Conservation (phyloP, 1,140 invertebrate species). For the Platyscapa corneri region DNA sequence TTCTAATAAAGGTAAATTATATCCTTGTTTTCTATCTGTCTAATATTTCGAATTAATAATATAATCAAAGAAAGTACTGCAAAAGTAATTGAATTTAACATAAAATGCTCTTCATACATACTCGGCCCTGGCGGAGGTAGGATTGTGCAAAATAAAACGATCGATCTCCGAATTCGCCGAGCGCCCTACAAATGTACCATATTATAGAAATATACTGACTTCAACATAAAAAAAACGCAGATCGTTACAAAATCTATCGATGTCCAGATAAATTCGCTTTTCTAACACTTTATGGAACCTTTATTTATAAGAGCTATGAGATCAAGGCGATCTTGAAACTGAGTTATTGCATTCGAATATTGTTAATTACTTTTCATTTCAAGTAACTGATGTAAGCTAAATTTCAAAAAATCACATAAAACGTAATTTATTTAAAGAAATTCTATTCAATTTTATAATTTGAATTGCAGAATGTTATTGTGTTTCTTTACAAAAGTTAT, state of each 20-base stretch:
- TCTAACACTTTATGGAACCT: conserved; percentile 44
- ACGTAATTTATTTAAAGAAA: background rate
- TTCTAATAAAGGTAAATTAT: background rate
- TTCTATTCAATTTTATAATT: conserved; percentile 9
- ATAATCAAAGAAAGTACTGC: conserved; percentile 5
- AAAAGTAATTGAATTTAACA: conserved; percentile 44
- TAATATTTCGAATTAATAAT: background rate
- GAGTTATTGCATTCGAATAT: conserved; percentile 32
- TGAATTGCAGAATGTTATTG: conserved; percentile 37
- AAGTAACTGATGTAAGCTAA: conserved; percentile 21
- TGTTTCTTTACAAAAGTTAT: conserved; percentile 43
- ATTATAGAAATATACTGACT: conserved; percentile 51
- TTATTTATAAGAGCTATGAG: conserved; percentile 43
- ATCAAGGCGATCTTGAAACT: conserved; percentile 51
- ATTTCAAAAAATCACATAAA: conserved; percentile 28
- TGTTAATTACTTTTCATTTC: conserved; percentile 3
- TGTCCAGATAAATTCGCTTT: conserved; percentile 38
- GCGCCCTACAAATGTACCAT: conserved; percentile 39
- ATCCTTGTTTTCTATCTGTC: background rate
- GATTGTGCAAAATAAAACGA: conserved; percentile 56
- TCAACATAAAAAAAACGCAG: conserved; percentile 47
- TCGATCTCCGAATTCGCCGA: conserved; percentile 37
- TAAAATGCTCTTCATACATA: conserved; percentile 30
- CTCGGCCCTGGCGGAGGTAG: conserved; percentile 52
- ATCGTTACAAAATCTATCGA: conserved; percentile 42